Percentiles rank a stretch among this genome's conserved stretches.
phyloP scores from a whole-genome alignment of 2,888 invertebrate species.

The Mesoligia furuncula region DNA sequence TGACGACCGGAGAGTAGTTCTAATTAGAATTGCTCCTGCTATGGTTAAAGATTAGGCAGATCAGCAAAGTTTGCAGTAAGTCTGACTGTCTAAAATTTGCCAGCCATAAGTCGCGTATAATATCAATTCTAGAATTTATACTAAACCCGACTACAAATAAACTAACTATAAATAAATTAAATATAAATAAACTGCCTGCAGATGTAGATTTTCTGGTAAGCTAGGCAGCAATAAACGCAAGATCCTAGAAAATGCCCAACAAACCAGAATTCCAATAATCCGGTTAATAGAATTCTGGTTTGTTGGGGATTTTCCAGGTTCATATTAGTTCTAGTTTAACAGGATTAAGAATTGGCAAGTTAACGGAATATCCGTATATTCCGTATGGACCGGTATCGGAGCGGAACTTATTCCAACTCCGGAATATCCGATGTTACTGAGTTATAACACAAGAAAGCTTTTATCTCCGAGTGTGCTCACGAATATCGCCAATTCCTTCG shows the following conservation, averaged over 20 bases:
- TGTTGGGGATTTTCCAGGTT: neutral
- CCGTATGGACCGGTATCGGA: conserved; percentile 42
- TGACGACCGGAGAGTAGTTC: neutral
- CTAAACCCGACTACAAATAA: too few relatives aligned
- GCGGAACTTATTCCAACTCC: conserved; percentile 69
- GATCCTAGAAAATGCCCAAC: neutral
- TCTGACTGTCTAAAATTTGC: neutral
- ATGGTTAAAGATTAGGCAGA: neutral
- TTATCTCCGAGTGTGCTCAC: conserved; percentile 75
- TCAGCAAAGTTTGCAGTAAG: neutral
- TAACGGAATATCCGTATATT: conserved; percentile 25
- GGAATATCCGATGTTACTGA: conserved; percentile 70
- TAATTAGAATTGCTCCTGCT: neutral
- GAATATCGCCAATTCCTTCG: conserved; percentile 48
- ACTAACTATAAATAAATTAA: neutral
- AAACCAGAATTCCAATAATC: conserved; percentile 27
- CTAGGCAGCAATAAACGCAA: neutral
- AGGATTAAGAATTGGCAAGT: conserved; percentile 43
- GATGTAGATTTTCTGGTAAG: neutral
- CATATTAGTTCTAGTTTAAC: conserved; percentile 31
- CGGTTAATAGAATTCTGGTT: neutral
- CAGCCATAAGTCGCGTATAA: neutral
- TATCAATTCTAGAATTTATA: neutral
- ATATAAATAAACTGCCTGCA: neutral
- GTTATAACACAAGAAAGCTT: conserved; percentile 83